These are phyloP conservation scores for Talpa occidentalis DNA, from an alignment of 2,113 vertebrate species.

Conservation along the genomic window DNA sequence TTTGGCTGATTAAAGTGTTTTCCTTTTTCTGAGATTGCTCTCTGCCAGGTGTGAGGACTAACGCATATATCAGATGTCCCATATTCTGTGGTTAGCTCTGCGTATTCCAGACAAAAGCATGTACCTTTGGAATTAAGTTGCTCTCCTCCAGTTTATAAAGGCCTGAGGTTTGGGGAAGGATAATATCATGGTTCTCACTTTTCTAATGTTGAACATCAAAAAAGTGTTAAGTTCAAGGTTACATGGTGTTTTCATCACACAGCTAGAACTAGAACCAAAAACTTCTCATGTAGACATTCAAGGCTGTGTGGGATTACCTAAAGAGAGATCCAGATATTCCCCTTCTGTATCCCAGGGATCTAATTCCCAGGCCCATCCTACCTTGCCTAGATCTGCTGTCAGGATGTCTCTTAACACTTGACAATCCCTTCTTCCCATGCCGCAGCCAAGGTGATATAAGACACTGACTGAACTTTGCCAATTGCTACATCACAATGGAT, in stretches of 20 bases:
- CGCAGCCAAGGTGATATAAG: fast-evolving
- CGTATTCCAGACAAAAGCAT: not conserved
- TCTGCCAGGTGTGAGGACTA: not conserved
- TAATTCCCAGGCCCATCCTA: not conserved
- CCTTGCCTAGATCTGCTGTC: not conserved
- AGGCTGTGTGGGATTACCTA: not conserved
- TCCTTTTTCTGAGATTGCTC: not conserved
- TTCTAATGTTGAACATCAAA: not conserved
- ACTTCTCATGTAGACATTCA: not conserved
- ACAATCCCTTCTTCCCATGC: not conserved
- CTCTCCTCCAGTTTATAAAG: not conserved
- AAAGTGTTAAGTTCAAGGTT: not conserved
- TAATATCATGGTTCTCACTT: not conserved
- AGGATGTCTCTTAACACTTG: not conserved
- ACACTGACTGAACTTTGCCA: not conserved
- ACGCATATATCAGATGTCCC: not conserved
- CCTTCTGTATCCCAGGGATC: not conserved
- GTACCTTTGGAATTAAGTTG: not conserved
- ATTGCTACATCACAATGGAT: not conserved
- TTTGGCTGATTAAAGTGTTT: not conserved
- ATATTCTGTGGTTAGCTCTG: not conserved
- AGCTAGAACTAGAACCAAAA: not conserved
- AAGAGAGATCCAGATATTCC: not conserved
- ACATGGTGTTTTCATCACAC: not conserved
- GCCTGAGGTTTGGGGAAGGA: not conserved